Evolutionary conservation across 2,113 vertebrate species (phyloP), one percentile per base, ranked within the genome.

Genomic region (Elachura formosa): DNA sequence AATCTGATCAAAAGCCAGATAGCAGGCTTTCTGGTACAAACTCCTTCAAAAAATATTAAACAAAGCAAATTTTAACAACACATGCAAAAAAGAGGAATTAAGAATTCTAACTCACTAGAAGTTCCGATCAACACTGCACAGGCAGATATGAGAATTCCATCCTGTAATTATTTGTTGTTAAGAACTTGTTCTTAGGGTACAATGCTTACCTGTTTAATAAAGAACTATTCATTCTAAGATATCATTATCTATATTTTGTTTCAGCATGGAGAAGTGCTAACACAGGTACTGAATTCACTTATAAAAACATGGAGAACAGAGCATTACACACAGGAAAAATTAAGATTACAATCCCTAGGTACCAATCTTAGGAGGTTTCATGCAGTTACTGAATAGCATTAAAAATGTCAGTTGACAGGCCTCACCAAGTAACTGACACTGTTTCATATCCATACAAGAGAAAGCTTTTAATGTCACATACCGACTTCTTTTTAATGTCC

Each of bases 401-500:
- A 94, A 66, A 96, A 86, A 89, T 76, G 87, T 86, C 79, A 87
- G 77, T 43, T 87, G 64, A 92, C 71, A 96, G 49, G 67, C 52
- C 95, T 95, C 92, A 89, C 87, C 75, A 96, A 96, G 92, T 90
- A 94, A 96, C 38, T 96, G 94, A 88, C 91, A 97, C 82, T 81
- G 52, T 61, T 97, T 97, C 82, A 97, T 64, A 96, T 56, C 79
- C 79, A 96, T 69, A 96, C 5, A 97, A 91, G 84, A 75, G 92
- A 96, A 97, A 98, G 87, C 92, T 96, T 96, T 93, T 96, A 96
- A 98, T 63, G 93, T 97, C 97, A 98, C 98, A 97, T 98, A 99
- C 99, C 98, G 99, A 98, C 99, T 98, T 99, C 98, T 99, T 99
- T 98, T 98, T 99, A 96, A 98, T 98, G 98, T 98, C 99, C 94